A percentile compares a stretch with the other conserved stretches of the same genome.
phyloP scores from a whole-genome alignment of 2,113 vertebrate species.

The Sapayoa aenigma region DNA sequence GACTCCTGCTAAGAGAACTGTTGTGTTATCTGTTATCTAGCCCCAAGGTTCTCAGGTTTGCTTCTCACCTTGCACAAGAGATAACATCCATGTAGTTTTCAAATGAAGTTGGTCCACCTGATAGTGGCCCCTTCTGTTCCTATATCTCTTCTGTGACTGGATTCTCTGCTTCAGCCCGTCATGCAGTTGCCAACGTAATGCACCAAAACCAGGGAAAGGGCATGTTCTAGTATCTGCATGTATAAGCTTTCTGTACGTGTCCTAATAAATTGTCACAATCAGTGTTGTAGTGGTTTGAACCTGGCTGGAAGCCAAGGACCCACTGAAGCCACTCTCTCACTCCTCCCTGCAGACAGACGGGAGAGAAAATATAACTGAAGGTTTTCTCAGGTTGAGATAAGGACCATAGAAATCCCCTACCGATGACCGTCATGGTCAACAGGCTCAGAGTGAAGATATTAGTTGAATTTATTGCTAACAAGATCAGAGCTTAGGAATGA shows the following conservation, averaged over 20 bases:
- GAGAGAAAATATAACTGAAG: too few species aligned
- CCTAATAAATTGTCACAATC: background rate
- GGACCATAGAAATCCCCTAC: too few species aligned
- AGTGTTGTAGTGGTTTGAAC: too few species aligned
- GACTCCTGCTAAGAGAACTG: background rate
- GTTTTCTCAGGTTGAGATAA: too few species aligned
- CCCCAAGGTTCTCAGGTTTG: fast-evolving
- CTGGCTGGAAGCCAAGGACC: too few species aligned
- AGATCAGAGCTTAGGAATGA: too few species aligned
- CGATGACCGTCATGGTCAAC: too few species aligned
- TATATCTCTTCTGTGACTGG: background rate
- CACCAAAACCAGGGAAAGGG: background rate
- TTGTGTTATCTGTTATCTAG: background rate
- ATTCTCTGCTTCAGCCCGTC: background rate
- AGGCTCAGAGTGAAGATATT: too few species aligned
- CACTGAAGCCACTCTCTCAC: too few species aligned
- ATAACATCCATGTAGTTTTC: background rate
- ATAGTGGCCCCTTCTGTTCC: background rate
- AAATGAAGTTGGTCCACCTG: background rate
- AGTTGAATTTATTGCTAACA: too few species aligned
- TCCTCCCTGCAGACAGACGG: too few species aligned
- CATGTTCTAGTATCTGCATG: background rate
- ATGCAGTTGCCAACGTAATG: background rate
- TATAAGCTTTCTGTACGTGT: background rate
- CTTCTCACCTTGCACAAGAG: background rate